Conservation (phyloP, 2,113 vertebrate genomes). For the Grus americana region DNA sequence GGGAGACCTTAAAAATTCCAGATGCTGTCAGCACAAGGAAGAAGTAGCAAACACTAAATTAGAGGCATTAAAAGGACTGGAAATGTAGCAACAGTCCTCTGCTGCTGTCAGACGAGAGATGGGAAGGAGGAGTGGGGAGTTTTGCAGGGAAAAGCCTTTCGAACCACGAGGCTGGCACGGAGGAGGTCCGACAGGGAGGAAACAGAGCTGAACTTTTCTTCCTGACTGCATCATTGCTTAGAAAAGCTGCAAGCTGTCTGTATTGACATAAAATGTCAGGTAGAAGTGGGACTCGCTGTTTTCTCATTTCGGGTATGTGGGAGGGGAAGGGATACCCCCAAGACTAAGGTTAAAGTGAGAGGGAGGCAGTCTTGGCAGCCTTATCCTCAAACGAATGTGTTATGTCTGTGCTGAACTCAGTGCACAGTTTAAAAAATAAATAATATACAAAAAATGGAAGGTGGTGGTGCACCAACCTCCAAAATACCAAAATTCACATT, state of each 20-base stretch:
- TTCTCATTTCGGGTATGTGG: neutral
- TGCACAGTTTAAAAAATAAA: neutral
- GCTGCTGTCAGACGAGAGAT: neutral
- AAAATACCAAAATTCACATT: neutral
- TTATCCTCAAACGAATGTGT: neutral
- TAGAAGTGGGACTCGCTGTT: rapidly evolving
- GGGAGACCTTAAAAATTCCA: neutral
- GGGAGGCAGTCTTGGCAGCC: neutral
- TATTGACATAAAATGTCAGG: neutral
- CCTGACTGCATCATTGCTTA: neutral
- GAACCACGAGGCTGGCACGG: rapidly evolving
- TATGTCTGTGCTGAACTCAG: neutral
- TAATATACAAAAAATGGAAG: neutral
- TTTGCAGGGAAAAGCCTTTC: neutral
- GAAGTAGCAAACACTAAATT: neutral
- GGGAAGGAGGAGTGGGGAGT: neutral
- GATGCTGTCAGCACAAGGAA: neutral
- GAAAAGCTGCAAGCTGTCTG: neutral
- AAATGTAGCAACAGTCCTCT: neutral
- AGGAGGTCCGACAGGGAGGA: neutral
- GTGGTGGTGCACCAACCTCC: neutral
- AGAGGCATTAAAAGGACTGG: neutral
- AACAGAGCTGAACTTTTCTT: neutral
- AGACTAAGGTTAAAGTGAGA: neutral
- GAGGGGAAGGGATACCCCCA: conserved; percentile 1